phyloP scores from a whole-genome alignment of 2,888 invertebrate genomes.

The Spodoptera littoralis region DNA sequence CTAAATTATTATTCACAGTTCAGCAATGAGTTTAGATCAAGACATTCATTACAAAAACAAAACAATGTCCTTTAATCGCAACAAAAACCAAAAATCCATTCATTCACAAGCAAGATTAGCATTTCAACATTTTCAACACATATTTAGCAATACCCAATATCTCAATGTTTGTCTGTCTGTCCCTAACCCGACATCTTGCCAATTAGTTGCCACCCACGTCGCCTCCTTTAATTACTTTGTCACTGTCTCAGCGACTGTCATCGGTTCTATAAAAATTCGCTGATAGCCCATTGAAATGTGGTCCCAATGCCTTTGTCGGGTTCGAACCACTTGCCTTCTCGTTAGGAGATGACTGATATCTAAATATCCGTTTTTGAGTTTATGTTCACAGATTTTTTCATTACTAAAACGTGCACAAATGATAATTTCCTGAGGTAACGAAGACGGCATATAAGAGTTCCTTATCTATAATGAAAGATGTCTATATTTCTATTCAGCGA shows the following conservation, averaged over 20 bases:
- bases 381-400: neutral
- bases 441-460: no score
- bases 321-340: conserved; percentile 30
- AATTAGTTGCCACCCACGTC: conserved; percentile 38
- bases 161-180: conserved; percentile 1
- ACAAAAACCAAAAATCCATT: no score
- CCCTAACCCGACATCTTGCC: neutral
- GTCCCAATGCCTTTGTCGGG: conserved; percentile 8
- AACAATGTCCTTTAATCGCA: no score
- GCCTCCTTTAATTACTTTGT: conserved; percentile 37
- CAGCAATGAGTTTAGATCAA: no score
- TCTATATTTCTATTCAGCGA: no score
- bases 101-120: no score
- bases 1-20: no score
- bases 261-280: conserved; percentile 41
- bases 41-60: no score
- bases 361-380: neutral
- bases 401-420: neutral
- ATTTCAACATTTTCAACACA: neutral
- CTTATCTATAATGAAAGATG: no score
- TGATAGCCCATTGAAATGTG: conserved; percentile 34
- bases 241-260: conserved; percentile 39
- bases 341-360: conserved; percentile 34
- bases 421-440: neutral
- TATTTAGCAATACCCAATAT: neutral